These are phyloP conservation scores for Planococcus citri DNA, from an alignment of 1,140 invertebrate genomes.

Conservation along the genomic window DNA sequence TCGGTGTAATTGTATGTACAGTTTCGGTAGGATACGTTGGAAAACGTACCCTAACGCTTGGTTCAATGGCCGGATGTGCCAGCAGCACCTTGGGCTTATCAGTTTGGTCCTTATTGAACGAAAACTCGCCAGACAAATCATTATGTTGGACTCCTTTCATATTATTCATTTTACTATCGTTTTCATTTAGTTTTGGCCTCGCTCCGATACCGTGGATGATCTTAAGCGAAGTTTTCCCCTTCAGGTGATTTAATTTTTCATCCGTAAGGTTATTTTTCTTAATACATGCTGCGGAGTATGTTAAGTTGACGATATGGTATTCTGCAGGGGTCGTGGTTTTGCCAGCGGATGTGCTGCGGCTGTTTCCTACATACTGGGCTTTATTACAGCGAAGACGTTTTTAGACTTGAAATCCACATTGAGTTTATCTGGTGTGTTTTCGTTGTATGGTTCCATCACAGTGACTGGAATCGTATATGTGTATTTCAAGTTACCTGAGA, in stretches of 20 bases:
- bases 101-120: conserved; percentile 16
- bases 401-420: conserved; percentile 22
- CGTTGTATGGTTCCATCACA: conserved; percentile 25
- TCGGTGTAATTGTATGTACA: conserved; percentile 26
- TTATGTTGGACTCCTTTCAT: conserved; percentile 26
- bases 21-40: conserved; percentile 29
- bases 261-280: neutral
- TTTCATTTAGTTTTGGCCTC: conserved; percentile 27
- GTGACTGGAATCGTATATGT: conserved; percentile 25
- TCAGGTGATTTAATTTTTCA: conserved; percentile 29
- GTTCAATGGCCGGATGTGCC: conserved; percentile 31
- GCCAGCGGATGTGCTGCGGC: conserved; percentile 25
- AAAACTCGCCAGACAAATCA: neutral
- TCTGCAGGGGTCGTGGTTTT: conserved; percentile 26
- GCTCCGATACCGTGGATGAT: conserved; percentile 30
- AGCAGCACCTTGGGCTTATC: conserved; percentile 22
- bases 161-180: conserved; percentile 26
- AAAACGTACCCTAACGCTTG: conserved; percentile 33
- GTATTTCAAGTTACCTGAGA: conserved; percentile 27
- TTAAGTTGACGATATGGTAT: neutral
- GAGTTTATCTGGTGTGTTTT: conserved; percentile 25
- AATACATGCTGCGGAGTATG: neutral
- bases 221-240: conserved; percentile 30
- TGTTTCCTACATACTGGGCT: conserved; percentile 23
- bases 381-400: conserved; percentile 28